phyloP scores from a whole-genome alignment of 2,888 invertebrate genomes.

The Drosophila monieri region DNA sequence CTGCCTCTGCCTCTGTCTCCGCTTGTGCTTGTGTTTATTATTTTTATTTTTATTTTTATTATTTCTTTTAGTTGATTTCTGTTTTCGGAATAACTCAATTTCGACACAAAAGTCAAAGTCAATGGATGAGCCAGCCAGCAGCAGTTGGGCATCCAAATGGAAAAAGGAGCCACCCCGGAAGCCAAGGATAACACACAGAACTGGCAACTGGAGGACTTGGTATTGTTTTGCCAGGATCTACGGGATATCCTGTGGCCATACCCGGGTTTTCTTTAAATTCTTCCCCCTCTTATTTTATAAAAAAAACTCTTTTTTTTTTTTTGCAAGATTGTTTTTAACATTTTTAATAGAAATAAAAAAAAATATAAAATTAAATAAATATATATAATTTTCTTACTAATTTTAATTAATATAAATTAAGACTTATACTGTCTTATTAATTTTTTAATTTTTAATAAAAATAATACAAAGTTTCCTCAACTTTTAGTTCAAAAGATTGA shows the following conservation, averaged over 20 bases:
- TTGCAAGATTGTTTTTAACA: not conserved
- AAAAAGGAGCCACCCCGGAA: conserved; percentile 72
- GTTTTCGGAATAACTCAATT: conserved; percentile 75
- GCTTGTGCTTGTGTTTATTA: conserved; percentile 1
- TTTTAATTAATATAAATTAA: too few relatives aligned
- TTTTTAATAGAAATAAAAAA: not conserved
- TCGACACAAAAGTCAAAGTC: conserved; percentile 74
- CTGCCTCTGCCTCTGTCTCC: not conserved
- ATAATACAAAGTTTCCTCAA: too few relatives aligned
- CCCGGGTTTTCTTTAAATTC: not conserved
- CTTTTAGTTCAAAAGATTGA: too few relatives aligned
- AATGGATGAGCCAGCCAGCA: conserved; percentile 65
- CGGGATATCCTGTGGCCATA: conserved; percentile 17
- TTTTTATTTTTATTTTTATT: conserved; percentile 5
- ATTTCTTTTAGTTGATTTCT: conserved; percentile 15
- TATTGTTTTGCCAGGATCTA: conserved; percentile 21
- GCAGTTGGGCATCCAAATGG: conserved; percentile 5
- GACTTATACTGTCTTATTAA: too few relatives aligned
- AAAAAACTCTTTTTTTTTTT: not conserved
- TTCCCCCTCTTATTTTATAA: too few relatives aligned
- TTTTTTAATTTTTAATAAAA: too few relatives aligned
- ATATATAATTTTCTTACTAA: too few relatives aligned
- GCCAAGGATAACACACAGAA: conserved; percentile 64
- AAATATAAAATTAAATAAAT: too few relatives aligned
- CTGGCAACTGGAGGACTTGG: conserved; percentile 11